Evolutionary conservation across 2,888 invertebrate genomes (phyloP).

Genomic region (Aricia artaxerxes): DNA sequence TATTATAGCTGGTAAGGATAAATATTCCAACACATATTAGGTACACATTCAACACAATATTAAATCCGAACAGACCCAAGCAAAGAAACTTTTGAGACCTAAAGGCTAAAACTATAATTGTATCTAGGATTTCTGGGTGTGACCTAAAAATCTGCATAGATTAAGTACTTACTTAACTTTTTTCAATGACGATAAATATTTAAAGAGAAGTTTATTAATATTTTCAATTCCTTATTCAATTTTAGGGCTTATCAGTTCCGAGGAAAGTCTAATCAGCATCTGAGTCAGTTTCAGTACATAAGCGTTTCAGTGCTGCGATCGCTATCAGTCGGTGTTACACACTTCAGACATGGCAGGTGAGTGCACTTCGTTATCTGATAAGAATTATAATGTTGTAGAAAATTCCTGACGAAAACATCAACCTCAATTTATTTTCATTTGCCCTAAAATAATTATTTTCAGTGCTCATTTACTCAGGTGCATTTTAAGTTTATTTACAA

Average conservation of each 20-base stretch:
- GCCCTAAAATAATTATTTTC: neutral
- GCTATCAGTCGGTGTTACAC: conserved; percentile 46
- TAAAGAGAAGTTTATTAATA: neutral
- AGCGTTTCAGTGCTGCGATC: conserved; percentile 40
- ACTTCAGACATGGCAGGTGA: conserved; percentile 52
- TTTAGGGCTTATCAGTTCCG: conserved; percentile 50
- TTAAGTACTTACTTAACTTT: neutral
- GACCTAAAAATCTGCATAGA: too few species aligned
- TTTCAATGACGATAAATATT: conserved; percentile 3
- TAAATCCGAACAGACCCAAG: too few species aligned
- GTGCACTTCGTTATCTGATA: conserved; percentile 47
- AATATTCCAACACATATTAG: too few species aligned
- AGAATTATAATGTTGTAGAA: conserved; percentile 41
- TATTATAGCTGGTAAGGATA: too few species aligned
- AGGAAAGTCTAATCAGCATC: conserved; percentile 38
- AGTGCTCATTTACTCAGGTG: neutral
- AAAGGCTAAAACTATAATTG: too few species aligned
- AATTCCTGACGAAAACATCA: conserved; percentile 31
- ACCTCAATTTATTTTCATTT: neutral
- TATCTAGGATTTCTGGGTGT: too few species aligned
- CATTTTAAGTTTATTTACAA: neutral
- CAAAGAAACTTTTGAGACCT: too few species aligned
- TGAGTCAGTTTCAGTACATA: conserved; percentile 45
- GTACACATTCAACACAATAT: too few species aligned
- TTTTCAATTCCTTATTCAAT: conserved; percentile 46